Base-by-base conservation (phyloP, 1,140 invertebrate genomes). In the Pygmarrhopalites habei region DNA sequence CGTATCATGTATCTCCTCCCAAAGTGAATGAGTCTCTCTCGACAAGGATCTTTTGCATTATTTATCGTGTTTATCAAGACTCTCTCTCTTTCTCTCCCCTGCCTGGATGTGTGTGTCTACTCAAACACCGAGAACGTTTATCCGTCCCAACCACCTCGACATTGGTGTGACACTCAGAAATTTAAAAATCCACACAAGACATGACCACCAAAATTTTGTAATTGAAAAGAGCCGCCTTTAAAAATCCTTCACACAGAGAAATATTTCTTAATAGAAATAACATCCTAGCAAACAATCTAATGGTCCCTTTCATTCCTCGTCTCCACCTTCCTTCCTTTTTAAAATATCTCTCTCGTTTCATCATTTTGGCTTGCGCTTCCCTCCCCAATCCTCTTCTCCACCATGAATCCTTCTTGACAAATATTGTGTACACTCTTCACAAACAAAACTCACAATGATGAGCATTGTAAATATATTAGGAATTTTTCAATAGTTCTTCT, bases 41-140 rank as follows among this genome's bases (percentile, higher is more conserved):
- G 44, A 46, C 44, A 46, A 46, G 5, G 5, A 46, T 46, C 44
- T 46, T 46, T 46, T 46, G 44, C 44, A 46, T 46, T 46, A 46
- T 46, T 46, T 46, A 46, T 46, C 44, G 5, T 46, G 5, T 46
- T 46, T 46, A 46, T 46, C 44, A n/a, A n/a, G n/a, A n/a, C n/a
- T n/a, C 15, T 14, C 44, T 21, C 44, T n/a, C 15, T 5, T 21
- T 5, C 21, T 17, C 44, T 46, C 19, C 19, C 7, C 35, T 39
- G 35, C 35, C 35, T 39, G 7, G 7, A 17, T 17, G 10, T 39
- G 17, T 39, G 17, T 17, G 17, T 17, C 7, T 10, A 17, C 17
- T 39, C 35, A 39, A 7, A 10, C 35, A 39, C 35, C 7, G 35
- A 10, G 17, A 39, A 39, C 7, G 35, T 17, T 39, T 17, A 10